phyloP scores from a whole-genome alignment of 2,113 vertebrate genomes.

The Melierax canorus region DNA sequence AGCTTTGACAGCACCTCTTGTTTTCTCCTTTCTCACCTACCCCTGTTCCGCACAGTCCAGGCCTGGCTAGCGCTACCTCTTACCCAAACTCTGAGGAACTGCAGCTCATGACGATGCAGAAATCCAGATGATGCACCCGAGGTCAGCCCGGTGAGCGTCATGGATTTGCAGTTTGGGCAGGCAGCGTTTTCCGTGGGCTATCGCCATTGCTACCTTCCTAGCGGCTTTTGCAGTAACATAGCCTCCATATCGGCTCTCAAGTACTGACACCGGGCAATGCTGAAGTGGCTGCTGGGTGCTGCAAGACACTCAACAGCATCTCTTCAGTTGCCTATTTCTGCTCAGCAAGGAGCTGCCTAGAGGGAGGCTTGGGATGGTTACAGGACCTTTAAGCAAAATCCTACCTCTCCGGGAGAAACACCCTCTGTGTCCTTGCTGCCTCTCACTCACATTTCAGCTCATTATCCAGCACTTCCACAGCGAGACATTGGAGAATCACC shows the following conservation, averaged over 20 bases:
- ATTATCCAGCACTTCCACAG: not conserved
- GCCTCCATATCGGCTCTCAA: not conserved
- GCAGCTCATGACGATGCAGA: not conserved
- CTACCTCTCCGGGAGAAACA: not conserved
- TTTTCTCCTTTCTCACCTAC: not conserved
- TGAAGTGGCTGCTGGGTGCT: not conserved
- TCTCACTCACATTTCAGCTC: not conserved
- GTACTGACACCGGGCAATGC: fast-evolving
- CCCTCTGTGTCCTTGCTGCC: not conserved
- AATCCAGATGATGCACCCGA: fast-evolving
- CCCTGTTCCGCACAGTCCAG: not conserved
- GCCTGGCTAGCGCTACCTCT: not conserved
- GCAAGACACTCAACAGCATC: not conserved
- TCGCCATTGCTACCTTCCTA: not conserved
- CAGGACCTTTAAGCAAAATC: not conserved
- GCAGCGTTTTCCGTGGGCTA: fast-evolving
- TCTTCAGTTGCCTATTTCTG: not conserved
- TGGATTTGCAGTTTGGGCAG: not conserved
- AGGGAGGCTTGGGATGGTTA: not conserved
- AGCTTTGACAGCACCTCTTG: not conserved
- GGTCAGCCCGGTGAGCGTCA: not conserved
- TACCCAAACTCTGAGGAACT: not conserved
- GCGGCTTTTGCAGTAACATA: not conserved
- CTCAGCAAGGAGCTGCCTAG: not conserved
- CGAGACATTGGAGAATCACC: not conserved